Evolutionary conservation across 2,797 vertebrate genomes (phyloP).

Genomic region (Urosaurus nigricauda): DNA sequence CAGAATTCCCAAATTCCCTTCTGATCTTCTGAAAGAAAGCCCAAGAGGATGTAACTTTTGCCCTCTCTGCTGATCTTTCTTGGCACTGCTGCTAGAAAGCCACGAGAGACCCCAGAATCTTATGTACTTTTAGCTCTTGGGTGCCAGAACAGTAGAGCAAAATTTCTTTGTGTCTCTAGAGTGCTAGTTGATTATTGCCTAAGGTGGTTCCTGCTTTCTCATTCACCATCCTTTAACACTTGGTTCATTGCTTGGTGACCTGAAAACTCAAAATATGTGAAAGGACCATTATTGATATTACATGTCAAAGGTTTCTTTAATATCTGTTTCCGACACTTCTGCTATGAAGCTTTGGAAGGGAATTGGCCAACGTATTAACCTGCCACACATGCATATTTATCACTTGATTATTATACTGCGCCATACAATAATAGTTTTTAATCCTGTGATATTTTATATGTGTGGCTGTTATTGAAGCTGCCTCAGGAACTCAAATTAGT

Average conservation of each 20-base stretch:
- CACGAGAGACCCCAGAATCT: not conserved
- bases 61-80: constrained; percentile 15
- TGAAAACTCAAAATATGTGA: not conserved
- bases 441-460: no score
- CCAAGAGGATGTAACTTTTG: not conserved
- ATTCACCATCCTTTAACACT: not conserved
- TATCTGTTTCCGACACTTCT: no score
- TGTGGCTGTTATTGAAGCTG: not conserved
- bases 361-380: not conserved
- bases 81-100: not conserved
- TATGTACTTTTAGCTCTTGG: not conserved
- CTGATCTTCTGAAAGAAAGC: not conserved
- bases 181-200: not conserved
- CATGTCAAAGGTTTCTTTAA: not conserved
- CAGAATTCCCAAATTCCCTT: constrained; percentile 11
- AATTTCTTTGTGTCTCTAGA: not conserved
- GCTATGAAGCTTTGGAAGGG: not conserved
- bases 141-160: not conserved
- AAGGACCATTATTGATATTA: not conserved
- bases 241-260: not conserved
- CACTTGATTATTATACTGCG: no score
- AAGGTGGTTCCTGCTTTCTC: not conserved
- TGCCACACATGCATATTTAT: not conserved
- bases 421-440: no score
- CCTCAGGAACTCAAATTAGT: not conserved